Conservation (phyloP, 2,797 vertebrate species). For the Tenualosa ilisha region DNA sequence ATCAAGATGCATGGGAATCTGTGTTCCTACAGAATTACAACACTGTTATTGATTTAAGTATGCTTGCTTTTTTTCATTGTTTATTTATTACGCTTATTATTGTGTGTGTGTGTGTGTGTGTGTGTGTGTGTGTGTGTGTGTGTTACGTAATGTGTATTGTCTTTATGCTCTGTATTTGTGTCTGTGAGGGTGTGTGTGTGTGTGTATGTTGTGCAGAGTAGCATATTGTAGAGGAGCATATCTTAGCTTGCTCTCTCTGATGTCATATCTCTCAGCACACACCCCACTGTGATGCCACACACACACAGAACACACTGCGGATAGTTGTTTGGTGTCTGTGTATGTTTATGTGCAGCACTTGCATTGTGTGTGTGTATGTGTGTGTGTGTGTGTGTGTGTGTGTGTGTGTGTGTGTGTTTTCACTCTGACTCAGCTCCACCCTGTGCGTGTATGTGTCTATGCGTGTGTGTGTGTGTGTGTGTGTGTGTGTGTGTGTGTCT, state of each 20-base stretch:
- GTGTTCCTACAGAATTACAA: neutral
- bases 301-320: too few relatives aligned
- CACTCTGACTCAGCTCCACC: too few relatives aligned
- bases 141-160: neutral
- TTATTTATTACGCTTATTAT: conserved; percentile 59
- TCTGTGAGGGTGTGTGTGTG: conserved; percentile 42
- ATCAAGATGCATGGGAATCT: neutral
- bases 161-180: conserved; percentile 41
- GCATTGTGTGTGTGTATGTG: conserved; percentile 38
- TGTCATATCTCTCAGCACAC: too few relatives aligned
- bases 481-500: conserved; percentile 40
- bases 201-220: conserved; percentile 22
- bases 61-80: neutral
- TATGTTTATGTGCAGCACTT: neutral
- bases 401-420: neutral
- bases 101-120: neutral
- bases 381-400: conserved; percentile 6
- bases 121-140: conserved; percentile 17
- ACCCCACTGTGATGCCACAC: too few relatives aligned
- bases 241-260: too few relatives aligned
- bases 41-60: neutral
- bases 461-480: conserved; percentile 55
- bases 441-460: conserved; percentile 20
- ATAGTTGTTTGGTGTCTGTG: too few relatives aligned
- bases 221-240: too few relatives aligned